These are phyloP conservation scores for Eidolon dupreanum DNA, from an alignment of 2,797 vertebrate genomes.

Conservation along the genomic window DNA sequence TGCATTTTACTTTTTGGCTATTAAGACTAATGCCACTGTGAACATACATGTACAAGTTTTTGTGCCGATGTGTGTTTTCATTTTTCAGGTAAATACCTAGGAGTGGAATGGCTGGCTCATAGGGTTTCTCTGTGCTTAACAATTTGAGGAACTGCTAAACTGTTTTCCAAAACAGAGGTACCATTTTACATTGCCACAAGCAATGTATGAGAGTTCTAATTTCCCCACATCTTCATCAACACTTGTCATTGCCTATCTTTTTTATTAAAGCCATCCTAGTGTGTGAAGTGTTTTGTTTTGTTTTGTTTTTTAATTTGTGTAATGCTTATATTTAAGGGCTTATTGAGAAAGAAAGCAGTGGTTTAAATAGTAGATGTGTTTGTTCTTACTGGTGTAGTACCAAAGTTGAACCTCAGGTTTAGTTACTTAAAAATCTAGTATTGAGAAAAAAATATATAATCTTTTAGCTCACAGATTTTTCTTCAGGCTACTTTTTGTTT, in stretches of 20 bases:
- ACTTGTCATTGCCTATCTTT: not conserved
- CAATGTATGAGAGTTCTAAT: not conserved
- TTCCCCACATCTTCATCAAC: not conserved
- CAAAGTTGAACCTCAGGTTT: slow-evolving; percentile 10
- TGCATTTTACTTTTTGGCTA: not conserved
- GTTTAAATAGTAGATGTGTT: slow-evolving; percentile 35
- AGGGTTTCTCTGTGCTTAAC: not conserved
- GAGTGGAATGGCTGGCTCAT: not conserved
- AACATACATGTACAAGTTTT: not conserved
- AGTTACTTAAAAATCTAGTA: not conserved
- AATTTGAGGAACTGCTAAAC: slow-evolving; percentile 11
- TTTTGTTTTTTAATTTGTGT: not conserved
- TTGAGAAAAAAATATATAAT: not conserved
- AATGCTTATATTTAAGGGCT: not conserved
- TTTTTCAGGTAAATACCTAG: not conserved
- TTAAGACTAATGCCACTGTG: not conserved
- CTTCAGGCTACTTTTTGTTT: not conserved
- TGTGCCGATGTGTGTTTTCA: not conserved
- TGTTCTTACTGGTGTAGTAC: not conserved
- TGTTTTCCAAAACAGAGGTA: not conserved
- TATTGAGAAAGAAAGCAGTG: not conserved
- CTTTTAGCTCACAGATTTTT: not conserved
- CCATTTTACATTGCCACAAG: not conserved
- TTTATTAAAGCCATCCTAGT: not conserved
- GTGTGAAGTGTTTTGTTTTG: not conserved